These are phyloP conservation scores for Alviniconcha strummeri DNA, from an alignment of 2,888 invertebrate genomes.

Conservation along the genomic window DNA sequence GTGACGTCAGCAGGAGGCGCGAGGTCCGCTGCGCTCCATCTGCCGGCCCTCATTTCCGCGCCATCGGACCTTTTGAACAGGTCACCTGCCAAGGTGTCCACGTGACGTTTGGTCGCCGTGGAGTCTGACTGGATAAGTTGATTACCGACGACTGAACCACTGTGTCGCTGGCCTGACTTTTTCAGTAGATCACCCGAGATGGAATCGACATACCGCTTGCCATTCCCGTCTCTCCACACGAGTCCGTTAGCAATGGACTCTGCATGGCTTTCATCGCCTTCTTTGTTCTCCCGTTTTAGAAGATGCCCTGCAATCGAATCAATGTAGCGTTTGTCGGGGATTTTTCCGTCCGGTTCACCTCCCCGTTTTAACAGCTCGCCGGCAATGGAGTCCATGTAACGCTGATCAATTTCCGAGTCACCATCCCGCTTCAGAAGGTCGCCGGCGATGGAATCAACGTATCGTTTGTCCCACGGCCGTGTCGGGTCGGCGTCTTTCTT, in stretches of 20 bases:
- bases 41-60: too few relatives aligned
- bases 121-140: background rate
- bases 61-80: background rate
- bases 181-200: conserved; percentile 24
- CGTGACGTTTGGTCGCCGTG: background rate
- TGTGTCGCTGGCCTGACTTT: background rate
- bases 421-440: background rate
- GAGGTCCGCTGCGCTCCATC: too few relatives aligned
- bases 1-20: background rate
- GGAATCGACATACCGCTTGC: conserved; percentile 18
- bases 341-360: background rate
- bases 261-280: background rate
- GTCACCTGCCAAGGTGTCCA: conserved; percentile 1
- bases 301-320: conserved; percentile 2
- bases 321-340: background rate
- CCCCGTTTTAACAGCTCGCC: background rate
- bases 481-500: too few relatives aligned
- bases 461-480: too few relatives aligned
- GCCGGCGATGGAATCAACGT: background rate
- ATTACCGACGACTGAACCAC: background rate
- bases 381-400: background rate
- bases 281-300: background rate
- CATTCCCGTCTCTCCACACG: too few relatives aligned
- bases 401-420: background rate
- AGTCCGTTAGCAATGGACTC: background rate